Evolutionary conservation across 1,140 invertebrate species (phyloP), one percentile per base, ranked within the genome.

Genomic region (Drosophila setifemur): DNA sequence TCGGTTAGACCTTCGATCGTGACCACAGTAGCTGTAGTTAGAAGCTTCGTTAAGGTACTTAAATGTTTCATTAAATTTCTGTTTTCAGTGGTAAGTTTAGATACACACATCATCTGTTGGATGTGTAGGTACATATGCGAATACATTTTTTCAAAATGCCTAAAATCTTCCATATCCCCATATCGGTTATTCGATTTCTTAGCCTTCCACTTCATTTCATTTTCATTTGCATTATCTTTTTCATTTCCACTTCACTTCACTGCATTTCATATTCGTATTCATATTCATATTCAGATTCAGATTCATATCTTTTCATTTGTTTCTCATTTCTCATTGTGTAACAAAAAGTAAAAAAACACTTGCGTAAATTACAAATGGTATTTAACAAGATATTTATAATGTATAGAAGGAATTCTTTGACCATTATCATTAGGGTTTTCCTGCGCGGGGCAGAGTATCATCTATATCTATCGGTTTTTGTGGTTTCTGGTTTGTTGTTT

Each of bases 1-100:
- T 45, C 11, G 29, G 14, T 35, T 37, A 11, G 37, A 29, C 48
- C 35, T 21, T 53, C 31, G 43, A 19, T 44, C 52, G 52, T 49
- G 48, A 50, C 69, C 72, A 76, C 55, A 70, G 57, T 44, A 75
- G 72, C 44, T 48, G 29, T 71, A 66, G 58, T 79, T 74, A 57
- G 75, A 81, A 81, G 75, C 75, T 71, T 74, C 28, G 63, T 70
- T 71, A 81, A 81, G 76, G 76, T 81, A 81, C 76, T 75, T 74
- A 81, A 81, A 81, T 81, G 76, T 81, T 81, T 81, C 76, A 39
- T 71, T 81, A 67, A 81, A 81, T 71, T 74, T 81, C 45, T 66
- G 61, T 81, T 43, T 63, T 81, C 76, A 81, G 76, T 81, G 76
- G 76, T 81, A 79, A 73, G 58, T 74, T 48, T 76, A 77, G 73